Evolutionary conservation across 1,140 invertebrate genomes (phyloP).

Genomic region (Ylistrum balloti): DNA sequence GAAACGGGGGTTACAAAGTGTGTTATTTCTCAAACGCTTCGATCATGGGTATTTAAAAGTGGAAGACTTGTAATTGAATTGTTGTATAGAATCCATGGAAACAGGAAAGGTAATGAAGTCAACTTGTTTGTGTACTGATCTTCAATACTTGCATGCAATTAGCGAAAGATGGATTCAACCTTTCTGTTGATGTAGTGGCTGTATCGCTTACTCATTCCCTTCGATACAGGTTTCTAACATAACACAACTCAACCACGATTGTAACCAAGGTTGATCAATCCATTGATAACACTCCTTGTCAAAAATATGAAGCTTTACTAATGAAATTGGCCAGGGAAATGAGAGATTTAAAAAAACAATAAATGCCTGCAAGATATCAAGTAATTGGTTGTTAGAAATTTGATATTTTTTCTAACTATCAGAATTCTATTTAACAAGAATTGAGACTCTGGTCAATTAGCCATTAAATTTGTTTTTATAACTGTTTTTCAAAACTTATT

Average conservation of each 20-base stretch:
- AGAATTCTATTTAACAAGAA: not conserved
- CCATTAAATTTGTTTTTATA: too few species aligned
- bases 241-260: not conserved
- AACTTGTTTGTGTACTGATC: not conserved
- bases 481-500: too few species aligned
- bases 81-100: not conserved
- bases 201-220: not conserved
- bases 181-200: not conserved
- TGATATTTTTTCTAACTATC: not conserved
- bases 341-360: slow-evolving; percentile 2
- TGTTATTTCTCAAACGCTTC: not conserved
- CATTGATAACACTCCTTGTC: slow-evolving; percentile 6
- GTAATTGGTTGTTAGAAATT: not conserved
- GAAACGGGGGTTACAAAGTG: not conserved
- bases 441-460: not conserved
- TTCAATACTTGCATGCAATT: not conserved
- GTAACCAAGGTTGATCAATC: not conserved
- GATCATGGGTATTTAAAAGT: not conserved
- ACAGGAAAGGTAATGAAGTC: not conserved
- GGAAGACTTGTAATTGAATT: not conserved
- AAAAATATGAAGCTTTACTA: not conserved
- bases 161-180: not conserved
- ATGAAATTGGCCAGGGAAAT: slow-evolving; percentile 20
- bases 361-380: not conserved
- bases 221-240: not conserved